Evolutionary conservation across 2,113 vertebrate genomes (phyloP).

Genomic region (Panthera leo): DNA sequence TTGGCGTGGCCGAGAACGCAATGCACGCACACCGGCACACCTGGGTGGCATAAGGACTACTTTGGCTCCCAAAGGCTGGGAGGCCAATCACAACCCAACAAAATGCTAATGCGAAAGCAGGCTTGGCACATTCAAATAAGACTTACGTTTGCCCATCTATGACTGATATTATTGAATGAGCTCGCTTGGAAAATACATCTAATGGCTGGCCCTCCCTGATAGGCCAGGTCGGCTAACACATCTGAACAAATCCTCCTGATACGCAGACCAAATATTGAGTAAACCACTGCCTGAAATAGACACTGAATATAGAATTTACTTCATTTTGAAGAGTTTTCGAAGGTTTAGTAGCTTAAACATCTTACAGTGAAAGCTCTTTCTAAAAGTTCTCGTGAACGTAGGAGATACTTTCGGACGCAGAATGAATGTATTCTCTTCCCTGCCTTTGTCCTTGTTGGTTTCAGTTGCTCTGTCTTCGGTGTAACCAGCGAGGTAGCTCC

Average conservation of each 20-base stretch:
- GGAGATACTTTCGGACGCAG: neutral
- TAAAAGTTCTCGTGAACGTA: neutral
- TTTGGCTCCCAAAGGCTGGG: neutral
- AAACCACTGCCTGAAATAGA: neutral
- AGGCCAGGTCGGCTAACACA: neutral
- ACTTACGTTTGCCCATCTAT: neutral
- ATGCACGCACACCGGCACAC: neutral
- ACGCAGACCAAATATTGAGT: neutral
- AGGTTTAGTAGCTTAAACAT: neutral
- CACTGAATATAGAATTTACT: neutral
- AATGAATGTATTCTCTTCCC: neutral
- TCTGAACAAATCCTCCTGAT: neutral
- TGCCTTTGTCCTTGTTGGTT: neutral
- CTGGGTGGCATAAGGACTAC: neutral
- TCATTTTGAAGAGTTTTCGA: constrained; percentile 6
- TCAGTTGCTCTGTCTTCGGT: neutral
- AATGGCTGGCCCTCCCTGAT: neutral
- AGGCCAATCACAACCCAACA: neutral
- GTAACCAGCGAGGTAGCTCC: neutral
- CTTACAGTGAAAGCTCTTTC: neutral
- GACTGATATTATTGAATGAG: neutral
- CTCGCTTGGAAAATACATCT: neutral
- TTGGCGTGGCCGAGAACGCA: fast-evolving
- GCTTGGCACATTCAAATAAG: neutral
- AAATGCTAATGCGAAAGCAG: neutral